phyloP scores from a whole-genome alignment of 2,888 invertebrate species.

The Drosophila neonasuta region DNA sequence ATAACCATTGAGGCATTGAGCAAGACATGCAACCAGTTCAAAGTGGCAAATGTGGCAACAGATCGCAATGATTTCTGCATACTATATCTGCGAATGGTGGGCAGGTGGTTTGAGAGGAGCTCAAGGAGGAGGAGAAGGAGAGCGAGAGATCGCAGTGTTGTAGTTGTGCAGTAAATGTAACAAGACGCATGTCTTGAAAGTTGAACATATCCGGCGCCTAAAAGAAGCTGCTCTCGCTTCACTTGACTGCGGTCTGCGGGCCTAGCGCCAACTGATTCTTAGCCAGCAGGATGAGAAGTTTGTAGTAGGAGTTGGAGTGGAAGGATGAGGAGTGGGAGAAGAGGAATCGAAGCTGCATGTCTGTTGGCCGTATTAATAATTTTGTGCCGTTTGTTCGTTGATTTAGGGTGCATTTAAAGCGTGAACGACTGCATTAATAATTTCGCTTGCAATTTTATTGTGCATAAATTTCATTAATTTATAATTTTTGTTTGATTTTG shows the following conservation, averaged over 20 bases:
- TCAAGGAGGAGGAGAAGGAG: slow-evolving; percentile 7
- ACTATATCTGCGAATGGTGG: background rate
- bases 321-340: background rate
- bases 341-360: slow-evolving; percentile 47
- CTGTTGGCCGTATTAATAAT: slow-evolving; percentile 64
- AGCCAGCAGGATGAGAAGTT: background rate
- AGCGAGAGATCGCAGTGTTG: slow-evolving; percentile 37
- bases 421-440: slow-evolving; percentile 83
- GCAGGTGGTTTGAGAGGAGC: slow-evolving; percentile 1
- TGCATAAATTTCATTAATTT: slow-evolving; percentile 83
- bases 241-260: background rate
- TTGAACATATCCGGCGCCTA: slow-evolving; percentile 80
- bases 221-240: slow-evolving; percentile 21
- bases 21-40: slow-evolving; percentile 6
- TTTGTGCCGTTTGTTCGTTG: slow-evolving; percentile 73
- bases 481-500: slow-evolving; percentile 82
- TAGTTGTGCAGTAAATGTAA: slow-evolving; percentile 40
- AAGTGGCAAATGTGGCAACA: slow-evolving; percentile 33
- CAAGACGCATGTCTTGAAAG: slow-evolving; percentile 66
- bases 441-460: slow-evolving; percentile 83
- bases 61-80: slow-evolving; percentile 15
- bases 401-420: slow-evolving; percentile 83
- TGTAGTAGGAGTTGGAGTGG: background rate
- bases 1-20: slow-evolving; percentile 9
- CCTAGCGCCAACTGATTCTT: slow-evolving; percentile 33